Base-by-base conservation (phyloP, 2,888 invertebrate species). In the Heliconius cydno region DNA sequence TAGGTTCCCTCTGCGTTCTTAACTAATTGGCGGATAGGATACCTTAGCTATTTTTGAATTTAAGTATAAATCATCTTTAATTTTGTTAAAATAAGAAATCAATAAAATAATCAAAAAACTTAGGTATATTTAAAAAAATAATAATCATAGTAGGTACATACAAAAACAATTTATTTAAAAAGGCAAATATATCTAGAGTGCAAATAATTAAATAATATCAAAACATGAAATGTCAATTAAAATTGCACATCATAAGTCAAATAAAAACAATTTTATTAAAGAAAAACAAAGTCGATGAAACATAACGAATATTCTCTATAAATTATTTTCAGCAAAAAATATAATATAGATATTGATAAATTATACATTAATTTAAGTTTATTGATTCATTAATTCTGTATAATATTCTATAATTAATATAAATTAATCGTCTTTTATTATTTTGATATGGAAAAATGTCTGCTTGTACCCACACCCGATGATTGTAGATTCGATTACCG, bases 251-350 rank as follows among this genome's bases (percentile, higher is more conserved):
- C 65, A 15, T 2, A 13, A 7, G 13, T 46, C 25, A 41, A 25
- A 70, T 19, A 25, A 41, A 68, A 41, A 68, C 4, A 60, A 13
- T 38, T 68, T 13, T 2, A 38, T 70, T 19, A 25, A 46, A 70
- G 15, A 70, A 70, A 70, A 46, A 70, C 70, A 19, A 70, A 70
- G 19, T 28, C 70, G 70, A 70, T 70, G 70, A 46, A n/a, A 70
- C 70, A 70, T 70, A 46, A 70, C 70, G 25, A 70, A 28, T 70
- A 28, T 25, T 30, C 34, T 34, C 34, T 7, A 25, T 70, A 70
- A 46, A 41, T 41, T 25, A 41, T 25, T 41, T 38, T 6, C 15
- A 68, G 28, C 70, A 70, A 70, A 70, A 70, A 70, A 41, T 34
- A 70, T 46, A 15, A 46, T 34, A 34, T 6, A 7, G 5, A 34